Evolutionary conservation across 2,888 invertebrate species (phyloP), one percentile per base, ranked within the genome.

Genomic region (Sepiola atlantica): DNA sequence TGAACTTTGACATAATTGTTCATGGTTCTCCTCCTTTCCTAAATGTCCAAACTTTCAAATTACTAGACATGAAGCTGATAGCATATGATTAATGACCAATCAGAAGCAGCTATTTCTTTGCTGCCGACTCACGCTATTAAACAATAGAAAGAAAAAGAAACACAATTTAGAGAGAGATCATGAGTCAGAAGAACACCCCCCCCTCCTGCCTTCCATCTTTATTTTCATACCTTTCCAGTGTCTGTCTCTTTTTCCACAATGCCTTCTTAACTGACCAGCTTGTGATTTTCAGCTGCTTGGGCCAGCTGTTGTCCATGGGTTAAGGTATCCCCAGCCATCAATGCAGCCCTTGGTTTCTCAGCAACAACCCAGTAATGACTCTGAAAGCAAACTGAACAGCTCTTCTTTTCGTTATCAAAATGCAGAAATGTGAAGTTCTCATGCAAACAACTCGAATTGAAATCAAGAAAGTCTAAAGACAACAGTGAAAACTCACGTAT

Each of bases 41-140:
- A 77, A 77, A 77, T 77, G 77, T 77, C 77, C n/a, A 77, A 77
- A 77, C 77, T 77, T 77, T 77, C 14, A 77, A 77, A 77, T 77
- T n/a, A 77, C 77, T n/a, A 77, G 32, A n/a, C 77, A 32, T 24
- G 24, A 77, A 16, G n/a, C n/a, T 32, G n/a, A 77, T n/a, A 77
- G 3, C n/a, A 77, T n/a, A 77, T 77, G 32, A 77, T 77, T n/a
- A 77, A 77, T 77, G 32, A 77, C 77, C 18, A 77, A 77, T 77
- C 77, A 77, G 77, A 77, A 32, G 14, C 77, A 77, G 32, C 77
- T n/a, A 77, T 77, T 77, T 77, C n/a, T n/a, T 77, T 14, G 14
- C 18, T 14, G 16, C 32, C 6, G 6, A 14, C 14, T 28, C 28
- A 28, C 32, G 1, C 77, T 16, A 14, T n/a, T 77, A 14, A 77